Evolutionary conservation across 2,888 invertebrate genomes (phyloP).

Genomic region (Andricus quercusramuli): DNA sequence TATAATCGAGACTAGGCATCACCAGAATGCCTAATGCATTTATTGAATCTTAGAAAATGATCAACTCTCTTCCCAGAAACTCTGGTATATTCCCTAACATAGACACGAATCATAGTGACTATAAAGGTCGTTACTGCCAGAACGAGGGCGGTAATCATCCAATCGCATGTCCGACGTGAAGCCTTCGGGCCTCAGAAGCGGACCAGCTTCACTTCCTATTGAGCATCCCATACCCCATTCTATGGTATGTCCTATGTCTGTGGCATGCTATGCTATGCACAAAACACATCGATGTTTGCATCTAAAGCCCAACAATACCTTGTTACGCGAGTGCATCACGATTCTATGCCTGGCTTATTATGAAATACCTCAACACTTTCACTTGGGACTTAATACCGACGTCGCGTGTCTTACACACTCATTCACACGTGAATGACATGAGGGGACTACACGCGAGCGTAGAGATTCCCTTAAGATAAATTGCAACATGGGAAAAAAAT

Average conservation of each 20-base stretch:
- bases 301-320: constrained; percentile 7
- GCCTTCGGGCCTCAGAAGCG: constrained; percentile 9
- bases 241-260: neutral
- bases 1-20: neutral
- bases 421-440: neutral
- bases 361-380: constrained; percentile 35
- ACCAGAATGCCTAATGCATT: neutral
- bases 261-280: neutral
- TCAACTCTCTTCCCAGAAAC: constrained; percentile 4
- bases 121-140: constrained; percentile 38
- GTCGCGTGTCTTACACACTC: constrained; percentile 31
- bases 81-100: neutral
- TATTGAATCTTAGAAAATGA: neutral
- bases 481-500: neutral
- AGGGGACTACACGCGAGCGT: neutral
- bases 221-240: neutral
- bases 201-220: constrained; percentile 15
- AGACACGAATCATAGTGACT: constrained; percentile 3
- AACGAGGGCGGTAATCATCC: constrained; percentile 21
- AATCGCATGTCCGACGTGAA: constrained; percentile 24
- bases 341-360: constrained; percentile 11
- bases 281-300: constrained; percentile 32
- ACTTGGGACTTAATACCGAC: constrained; percentile 3
- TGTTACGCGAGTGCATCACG: constrained; percentile 17
- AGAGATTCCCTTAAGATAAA: neutral